Base-by-base conservation (phyloP, 2,797 vertebrate genomes). In the Labroides dimidiatus region DNA sequence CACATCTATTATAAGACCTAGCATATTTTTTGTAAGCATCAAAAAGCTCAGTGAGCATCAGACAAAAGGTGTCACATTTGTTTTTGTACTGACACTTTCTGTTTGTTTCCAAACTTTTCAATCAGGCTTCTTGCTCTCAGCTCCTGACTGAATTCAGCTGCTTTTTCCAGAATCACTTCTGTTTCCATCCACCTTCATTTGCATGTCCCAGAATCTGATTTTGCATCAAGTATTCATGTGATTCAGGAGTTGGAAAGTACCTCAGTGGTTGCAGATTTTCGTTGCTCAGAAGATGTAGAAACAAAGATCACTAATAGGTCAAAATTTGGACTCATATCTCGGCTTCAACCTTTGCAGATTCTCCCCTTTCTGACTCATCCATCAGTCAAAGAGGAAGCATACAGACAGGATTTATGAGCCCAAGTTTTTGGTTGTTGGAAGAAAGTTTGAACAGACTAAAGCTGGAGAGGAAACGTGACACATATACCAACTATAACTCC, bases 101-200 rank as follows among this genome's bases (percentile, higher is more conserved):
- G 57, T 57, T 51, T 6, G 30, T 75, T 77, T 76, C 65, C 79
- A 68, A 69, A 73, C 62, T 82, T 81, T 84, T 82, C 84, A 74
- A 43, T 84, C 77, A 13, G 0, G 17, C 16, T 59, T 47, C 12
- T 24, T 0, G 12, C 49, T 49, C 21, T 51, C n/a, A 70, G 41
- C 45, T 42, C 67, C 27, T 43, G 51, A 52, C 50, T 68, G 54
- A 74, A 42, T 65, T 62, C 39, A 33, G 44, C 33, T 10, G 0
- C 48, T 20, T 69, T 58, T 67, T 19, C 20, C 14, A 55, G n/a
- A 64, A 21, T 16, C 20, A 48, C 62, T 12, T 53, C 36, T 2
- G 50, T 48, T 49, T 56, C 33, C 9, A 7, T 63, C 53, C 42
- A 7, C 33, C 0, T 17, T 73, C 42, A 57, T 84, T 80, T 76